phyloP scores from a whole-genome alignment of 2,797 vertebrate species.

The Galagoides demidoff region DNA sequence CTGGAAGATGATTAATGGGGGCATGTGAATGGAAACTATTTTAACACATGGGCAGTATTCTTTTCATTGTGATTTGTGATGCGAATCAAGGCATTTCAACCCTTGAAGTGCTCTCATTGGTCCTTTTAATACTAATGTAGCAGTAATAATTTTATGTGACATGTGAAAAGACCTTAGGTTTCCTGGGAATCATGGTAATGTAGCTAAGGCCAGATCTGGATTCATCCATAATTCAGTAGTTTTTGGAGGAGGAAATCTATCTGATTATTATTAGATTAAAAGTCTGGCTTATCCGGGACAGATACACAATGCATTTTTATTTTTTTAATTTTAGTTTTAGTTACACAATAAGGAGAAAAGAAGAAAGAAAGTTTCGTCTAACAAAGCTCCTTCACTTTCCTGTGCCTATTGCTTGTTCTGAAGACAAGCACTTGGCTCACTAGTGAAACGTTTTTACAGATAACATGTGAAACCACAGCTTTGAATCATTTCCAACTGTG shows the following conservation, averaged over 20 bases:
- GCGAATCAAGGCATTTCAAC: conserved; percentile 72
- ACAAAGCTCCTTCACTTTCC: conserved; percentile 74
- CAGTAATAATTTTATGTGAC: conserved; percentile 77
- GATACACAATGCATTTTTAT: conserved; percentile 60
- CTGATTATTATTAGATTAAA: conserved; percentile 77
- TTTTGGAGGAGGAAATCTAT: conserved; percentile 74
- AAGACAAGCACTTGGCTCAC: conserved; percentile 85
- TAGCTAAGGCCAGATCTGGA: conserved; percentile 69
- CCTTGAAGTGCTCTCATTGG: conserved; percentile 69
- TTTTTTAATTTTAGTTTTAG: conserved; percentile 55
- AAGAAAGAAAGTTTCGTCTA: conserved; percentile 73
- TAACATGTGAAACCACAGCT: conserved; percentile 87
- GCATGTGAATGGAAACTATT: conserved; percentile 71
- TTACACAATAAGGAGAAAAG: not conserved
- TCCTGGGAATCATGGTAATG: conserved; percentile 71
- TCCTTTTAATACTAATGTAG: conserved; percentile 76
- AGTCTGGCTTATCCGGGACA: conserved; percentile 67
- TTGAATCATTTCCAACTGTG: conserved; percentile 88
- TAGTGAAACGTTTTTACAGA: conserved; percentile 86
- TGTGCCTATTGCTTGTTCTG: conserved; percentile 81
- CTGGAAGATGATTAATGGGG: conserved; percentile 64
- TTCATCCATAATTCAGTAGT: conserved; percentile 79
- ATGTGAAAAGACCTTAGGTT: conserved; percentile 72
- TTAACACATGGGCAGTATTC: conserved; percentile 68
- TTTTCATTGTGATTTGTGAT: conserved; percentile 74